Evolutionary conservation across 2,797 vertebrate species (phyloP), one percentile per base, ranked within the genome.

Genomic region (Aphelocoma californica): DNA sequence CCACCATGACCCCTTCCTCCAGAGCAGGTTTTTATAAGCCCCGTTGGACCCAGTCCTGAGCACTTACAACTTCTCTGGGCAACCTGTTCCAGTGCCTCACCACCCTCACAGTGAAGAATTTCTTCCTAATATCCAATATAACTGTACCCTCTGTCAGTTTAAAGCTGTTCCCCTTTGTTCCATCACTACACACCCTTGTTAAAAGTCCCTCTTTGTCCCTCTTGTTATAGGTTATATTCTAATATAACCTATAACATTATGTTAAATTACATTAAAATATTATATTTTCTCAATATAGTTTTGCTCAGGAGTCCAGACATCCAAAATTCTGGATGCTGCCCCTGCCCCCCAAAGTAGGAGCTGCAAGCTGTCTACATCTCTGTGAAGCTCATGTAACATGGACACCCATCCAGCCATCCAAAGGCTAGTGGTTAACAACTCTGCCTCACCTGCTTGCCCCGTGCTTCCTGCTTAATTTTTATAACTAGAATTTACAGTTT

Each of bases 401-500:
- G 66, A 58, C 58, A 72, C 18, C 50, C 62, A 66, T 36, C 28
- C 54, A 81, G 6, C 19, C 40, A 53, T 32, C 62, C 58, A 92
- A 85, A 91, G 51, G 34, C 13, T 40, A 62, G 47, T 48, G 18
- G 36, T 74, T 57, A 93, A 34, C 66, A 82, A 9, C 58, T 84
- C 45, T 0, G 25, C 42, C 56, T 92, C 81, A 89, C 86, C 81
- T 92, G 84, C 84, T 91, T 58, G 73, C 34, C 79, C 44, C 53
- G 40, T 54, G 36, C 64, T 77, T 82, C 78, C 25, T 40, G 47
- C 18, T 73, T 77, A 87, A 70, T 88, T 91, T 92, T 91, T 87
- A 24, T 56, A 93, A 53, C 58, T 65, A 44, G 73, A 84, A 94
- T 96, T 96, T 86, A 90, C 26, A 85, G 44, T 70, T 84, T 73